These are phyloP conservation scores for Stegodyphus mimosarum DNA, from an alignment of 1,140 invertebrate genomes.

Conservation along the genomic window DNA sequence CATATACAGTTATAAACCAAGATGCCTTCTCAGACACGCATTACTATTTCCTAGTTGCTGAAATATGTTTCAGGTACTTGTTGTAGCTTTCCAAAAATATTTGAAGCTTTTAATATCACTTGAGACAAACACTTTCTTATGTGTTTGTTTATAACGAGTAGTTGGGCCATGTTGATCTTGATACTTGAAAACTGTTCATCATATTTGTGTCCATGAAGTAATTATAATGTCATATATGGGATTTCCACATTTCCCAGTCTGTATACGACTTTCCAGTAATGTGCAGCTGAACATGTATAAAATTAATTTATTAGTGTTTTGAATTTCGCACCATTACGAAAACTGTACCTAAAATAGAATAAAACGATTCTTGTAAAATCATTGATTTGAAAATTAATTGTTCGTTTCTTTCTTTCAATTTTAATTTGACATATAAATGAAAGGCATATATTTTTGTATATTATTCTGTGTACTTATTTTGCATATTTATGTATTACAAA, in stretches of 20 bases:
- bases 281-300: slow-evolving; percentile 50
- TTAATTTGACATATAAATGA: too few species aligned
- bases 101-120: not conserved
- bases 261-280: slow-evolving; percentile 54
- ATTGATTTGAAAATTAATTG: not conserved
- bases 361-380: slow-evolving; percentile 59
- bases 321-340: slow-evolving; percentile 60
- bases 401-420: too few species aligned
- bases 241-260: slow-evolving; percentile 36
- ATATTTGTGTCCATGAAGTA: slow-evolving; percentile 49
- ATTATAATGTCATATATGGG: slow-evolving; percentile 30
- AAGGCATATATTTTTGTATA: too few species aligned
- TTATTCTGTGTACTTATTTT: too few species aligned
- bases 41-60: slow-evolving; percentile 60
- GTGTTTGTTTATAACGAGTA: slow-evolving; percentile 31
- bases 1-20: slow-evolving; percentile 53
- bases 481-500: too few species aligned
- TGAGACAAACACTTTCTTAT: slow-evolving; percentile 19
- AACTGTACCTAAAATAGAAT: slow-evolving; percentile 60
- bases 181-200: slow-evolving; percentile 28
- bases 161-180: slow-evolving; percentile 14
- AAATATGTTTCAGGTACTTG: slow-evolving; percentile 54
- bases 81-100: slow-evolving; percentile 20
- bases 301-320: slow-evolving; percentile 57
- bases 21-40: slow-evolving; percentile 50